A percentile compares a stretch with the other conserved stretches of the same genome.
These are phyloP conservation scores for Nephrocerus scutellatus DNA, from an alignment of 2,888 invertebrate genomes.

Conservation along the genomic window DNA sequence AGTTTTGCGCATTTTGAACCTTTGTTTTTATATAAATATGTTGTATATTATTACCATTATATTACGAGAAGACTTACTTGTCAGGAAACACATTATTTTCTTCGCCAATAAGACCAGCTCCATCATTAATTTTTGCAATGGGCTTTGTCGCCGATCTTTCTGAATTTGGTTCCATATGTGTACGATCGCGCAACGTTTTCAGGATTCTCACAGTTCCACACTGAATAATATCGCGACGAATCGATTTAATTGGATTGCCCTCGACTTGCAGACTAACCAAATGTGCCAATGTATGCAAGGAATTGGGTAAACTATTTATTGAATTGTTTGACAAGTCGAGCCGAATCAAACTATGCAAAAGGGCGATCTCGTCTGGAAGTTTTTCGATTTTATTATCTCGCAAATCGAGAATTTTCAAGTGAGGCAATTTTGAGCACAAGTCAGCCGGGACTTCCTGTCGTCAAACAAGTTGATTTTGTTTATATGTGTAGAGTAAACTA, in stretches of 20 bases:
- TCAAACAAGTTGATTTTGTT: slow-evolving; percentile 3
- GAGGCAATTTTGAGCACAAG: slow-evolving; percentile 64
- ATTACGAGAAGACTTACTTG: too few relatives aligned
- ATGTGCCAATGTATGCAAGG: slow-evolving; percentile 64
- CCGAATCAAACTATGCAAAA: slow-evolving; percentile 67
- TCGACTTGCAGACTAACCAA: slow-evolving; percentile 76
- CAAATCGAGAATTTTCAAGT: slow-evolving; percentile 68
- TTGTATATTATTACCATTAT: too few relatives aligned
- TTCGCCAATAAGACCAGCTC: slow-evolving; percentile 43
- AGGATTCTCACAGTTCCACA: slow-evolving; percentile 78
- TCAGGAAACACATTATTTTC: slow-evolving; percentile 50
- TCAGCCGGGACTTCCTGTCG: slow-evolving; percentile 61
- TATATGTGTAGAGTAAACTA: background rate
- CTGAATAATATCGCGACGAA: slow-evolving; percentile 74
- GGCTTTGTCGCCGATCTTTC: too few relatives aligned
- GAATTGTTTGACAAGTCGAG: slow-evolving; percentile 81
- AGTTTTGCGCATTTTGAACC: slow-evolving; percentile 54
- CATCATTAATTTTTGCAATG: slow-evolving; percentile 26
- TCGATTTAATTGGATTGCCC: slow-evolving; percentile 76
- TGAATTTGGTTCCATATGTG: slow-evolving; percentile 20
- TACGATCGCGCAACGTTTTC: slow-evolving; percentile 64
- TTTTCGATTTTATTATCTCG: slow-evolving; percentile 72
- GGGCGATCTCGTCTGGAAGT: slow-evolving; percentile 71
- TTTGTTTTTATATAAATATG: too few relatives aligned
- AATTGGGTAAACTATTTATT: slow-evolving; percentile 60